Conservation (phyloP, 2,113 vertebrate genomes). For the Brienomyrus longianalis region DNA sequence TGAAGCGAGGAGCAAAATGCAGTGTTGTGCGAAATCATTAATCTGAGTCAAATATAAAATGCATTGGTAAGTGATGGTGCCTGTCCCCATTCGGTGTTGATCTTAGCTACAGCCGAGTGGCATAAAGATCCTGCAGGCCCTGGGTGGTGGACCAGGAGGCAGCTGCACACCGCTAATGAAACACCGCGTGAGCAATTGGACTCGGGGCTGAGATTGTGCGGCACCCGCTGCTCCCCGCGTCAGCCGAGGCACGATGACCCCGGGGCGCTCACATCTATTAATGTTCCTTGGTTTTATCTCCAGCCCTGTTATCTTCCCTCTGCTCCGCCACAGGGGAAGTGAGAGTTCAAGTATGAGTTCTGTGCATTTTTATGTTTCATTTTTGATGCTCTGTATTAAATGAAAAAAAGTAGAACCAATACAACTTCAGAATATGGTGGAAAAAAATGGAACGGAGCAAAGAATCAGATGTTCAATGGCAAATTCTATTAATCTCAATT, state of each 20-base stretch:
- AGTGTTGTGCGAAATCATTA: background rate
- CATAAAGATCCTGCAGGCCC: background rate
- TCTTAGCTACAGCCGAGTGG: background rate
- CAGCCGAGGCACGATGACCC: background rate
- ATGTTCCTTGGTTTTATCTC: background rate
- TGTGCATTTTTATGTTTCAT: constrained; percentile 2
- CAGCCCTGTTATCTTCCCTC: background rate
- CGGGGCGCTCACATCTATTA: background rate
- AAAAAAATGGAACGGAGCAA: background rate
- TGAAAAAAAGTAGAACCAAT: background rate
- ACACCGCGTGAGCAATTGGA: background rate
- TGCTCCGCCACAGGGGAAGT: background rate
- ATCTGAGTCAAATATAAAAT: background rate
- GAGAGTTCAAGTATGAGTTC: background rate
- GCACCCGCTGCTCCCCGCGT: background rate
- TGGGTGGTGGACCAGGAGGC: background rate
- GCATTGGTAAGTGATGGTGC: background rate
- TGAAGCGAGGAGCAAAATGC: background rate
- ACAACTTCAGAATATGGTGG: background rate
- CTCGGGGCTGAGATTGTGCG: background rate
- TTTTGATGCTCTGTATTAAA: background rate
- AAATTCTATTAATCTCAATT: background rate
- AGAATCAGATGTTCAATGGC: background rate
- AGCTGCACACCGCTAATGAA: background rate
- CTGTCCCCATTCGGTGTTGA: background rate